phyloP scores from a whole-genome alignment of 2,888 invertebrate genomes.

The Zygaena filipendulae region DNA sequence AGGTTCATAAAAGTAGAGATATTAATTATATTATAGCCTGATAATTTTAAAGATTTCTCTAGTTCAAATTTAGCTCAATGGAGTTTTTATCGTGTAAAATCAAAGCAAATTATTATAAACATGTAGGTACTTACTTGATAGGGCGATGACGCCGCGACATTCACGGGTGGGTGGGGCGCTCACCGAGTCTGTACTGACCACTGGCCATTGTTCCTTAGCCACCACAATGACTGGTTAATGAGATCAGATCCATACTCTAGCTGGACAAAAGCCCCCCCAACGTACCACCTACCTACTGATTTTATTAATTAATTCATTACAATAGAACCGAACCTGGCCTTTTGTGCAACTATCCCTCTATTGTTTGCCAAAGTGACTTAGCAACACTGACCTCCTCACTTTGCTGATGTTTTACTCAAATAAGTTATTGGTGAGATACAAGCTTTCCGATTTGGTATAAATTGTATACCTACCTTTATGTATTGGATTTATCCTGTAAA shows the following conservation, averaged over 20 bases:
- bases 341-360: constrained; percentile 47
- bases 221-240: constrained; percentile 66
- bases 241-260: constrained; percentile 59
- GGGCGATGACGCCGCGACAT: constrained; percentile 36
- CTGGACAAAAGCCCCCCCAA: constrained; percentile 54
- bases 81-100: too few relatives aligned
- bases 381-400: constrained; percentile 33
- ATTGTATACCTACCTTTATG: too few relatives aligned
- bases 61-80: too few relatives aligned
- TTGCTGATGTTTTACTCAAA: constrained; percentile 12
- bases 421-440: too few relatives aligned
- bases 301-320: constrained; percentile 68
- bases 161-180: constrained; percentile 23
- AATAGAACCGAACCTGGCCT: constrained; percentile 57
- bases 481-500: too few relatives aligned
- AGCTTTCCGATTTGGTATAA: too few relatives aligned
- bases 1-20: too few relatives aligned
- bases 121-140: too few relatives aligned
- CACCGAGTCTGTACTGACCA: too few relatives aligned
- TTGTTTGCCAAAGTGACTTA: constrained; percentile 51
- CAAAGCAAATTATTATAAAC: too few relatives aligned
- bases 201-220: constrained; percentile 36
- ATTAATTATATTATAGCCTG: too few relatives aligned
- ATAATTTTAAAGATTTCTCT: too few relatives aligned
- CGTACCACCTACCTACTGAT: constrained; percentile 38